These are phyloP conservation scores for Halisarca cf. caerulea DNA, from an alignment of 37 sponge, comb jelly and placozoan species.

Conservation along the genomic window DNA sequence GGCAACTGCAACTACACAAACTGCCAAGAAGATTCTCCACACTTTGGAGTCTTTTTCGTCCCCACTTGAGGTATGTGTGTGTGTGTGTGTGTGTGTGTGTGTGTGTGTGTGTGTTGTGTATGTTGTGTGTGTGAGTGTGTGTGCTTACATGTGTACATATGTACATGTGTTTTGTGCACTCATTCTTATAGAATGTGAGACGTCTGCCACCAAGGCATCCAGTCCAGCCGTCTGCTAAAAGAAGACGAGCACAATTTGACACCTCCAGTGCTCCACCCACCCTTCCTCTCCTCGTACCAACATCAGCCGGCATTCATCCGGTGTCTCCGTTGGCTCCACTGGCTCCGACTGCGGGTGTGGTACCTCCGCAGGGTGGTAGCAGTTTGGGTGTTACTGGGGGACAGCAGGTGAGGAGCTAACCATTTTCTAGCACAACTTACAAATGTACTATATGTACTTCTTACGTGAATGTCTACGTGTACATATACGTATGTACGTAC, in stretches of 20 bases:
- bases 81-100: neutral
- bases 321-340: neutral
- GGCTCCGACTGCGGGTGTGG: no score
- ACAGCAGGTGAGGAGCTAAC: no score
- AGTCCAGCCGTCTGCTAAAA: constrained; percentile 13
- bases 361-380: no score
- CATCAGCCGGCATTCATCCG: neutral
- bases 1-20: constrained; percentile 37
- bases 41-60: constrained; percentile 51
- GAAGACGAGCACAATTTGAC: neutral
- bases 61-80: constrained; percentile 39
- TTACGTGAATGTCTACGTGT: no score
- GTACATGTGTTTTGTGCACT: neutral
- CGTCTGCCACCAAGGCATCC: neutral
- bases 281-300: neutral
- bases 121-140: neutral
- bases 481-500: neutral
- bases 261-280: neutral
- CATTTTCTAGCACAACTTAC: no score
- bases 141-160: neutral
- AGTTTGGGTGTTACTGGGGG: no score
- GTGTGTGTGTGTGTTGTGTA: neutral
- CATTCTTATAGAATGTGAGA: neutral
- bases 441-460: no score
- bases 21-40: constrained; percentile 55